phyloP scores from a whole-genome alignment of 2,797 vertebrate genomes.

The Poliocrania exsul region DNA sequence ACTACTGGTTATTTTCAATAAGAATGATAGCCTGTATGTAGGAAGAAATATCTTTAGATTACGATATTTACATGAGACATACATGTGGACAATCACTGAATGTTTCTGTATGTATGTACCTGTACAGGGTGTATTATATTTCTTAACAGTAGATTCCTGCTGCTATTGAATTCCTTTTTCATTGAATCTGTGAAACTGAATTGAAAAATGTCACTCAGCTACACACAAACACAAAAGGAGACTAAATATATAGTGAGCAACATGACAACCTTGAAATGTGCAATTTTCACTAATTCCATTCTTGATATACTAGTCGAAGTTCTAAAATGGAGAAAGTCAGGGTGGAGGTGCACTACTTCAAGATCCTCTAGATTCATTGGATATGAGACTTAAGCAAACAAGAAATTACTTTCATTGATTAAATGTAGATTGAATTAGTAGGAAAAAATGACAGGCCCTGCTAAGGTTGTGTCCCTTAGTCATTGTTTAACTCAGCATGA shows the following conservation, averaged over 20 bases:
- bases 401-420: constrained; percentile 90
- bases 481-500: constrained; percentile 89
- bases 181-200: not conserved
- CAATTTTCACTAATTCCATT: constrained; percentile 33
- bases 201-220: constrained; percentile 16
- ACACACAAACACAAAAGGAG: constrained; percentile 1
- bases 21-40: constrained; percentile 73
- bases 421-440: constrained; percentile 88
- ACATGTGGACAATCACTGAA: constrained; percentile 55
- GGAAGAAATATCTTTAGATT: constrained; percentile 60
- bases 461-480: constrained; percentile 82
- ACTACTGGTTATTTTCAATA: constrained; percentile 80
- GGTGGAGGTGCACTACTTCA: constrained; percentile 69
- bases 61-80: not conserved
- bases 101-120: not conserved
- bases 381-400: constrained; percentile 85
- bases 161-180: not conserved
- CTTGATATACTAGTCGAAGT: constrained; percentile 50
- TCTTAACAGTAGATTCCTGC: not conserved
- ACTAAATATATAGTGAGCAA: not conserved
- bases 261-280: not conserved
- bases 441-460: constrained; percentile 78
- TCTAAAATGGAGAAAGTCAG: constrained; percentile 67
- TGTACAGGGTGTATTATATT: not conserved
- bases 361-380: constrained; percentile 67